phyloP scores from a whole-genome alignment of 2,797 vertebrate genomes.

The Sus cebifrons region DNA sequence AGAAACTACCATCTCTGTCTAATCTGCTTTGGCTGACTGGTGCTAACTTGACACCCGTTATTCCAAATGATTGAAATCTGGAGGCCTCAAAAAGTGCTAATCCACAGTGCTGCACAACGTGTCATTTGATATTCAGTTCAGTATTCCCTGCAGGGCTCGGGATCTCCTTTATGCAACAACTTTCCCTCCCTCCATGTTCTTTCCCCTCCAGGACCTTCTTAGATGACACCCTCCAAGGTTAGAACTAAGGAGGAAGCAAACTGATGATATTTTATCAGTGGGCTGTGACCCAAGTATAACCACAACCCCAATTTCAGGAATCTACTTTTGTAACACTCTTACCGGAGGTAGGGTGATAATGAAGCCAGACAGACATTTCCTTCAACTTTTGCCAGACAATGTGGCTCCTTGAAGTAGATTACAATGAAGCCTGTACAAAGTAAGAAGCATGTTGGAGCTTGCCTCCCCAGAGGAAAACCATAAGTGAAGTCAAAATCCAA shows the following conservation, averaged over 20 bases:
- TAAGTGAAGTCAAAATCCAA: constrained; percentile 79
- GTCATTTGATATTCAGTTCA: constrained; percentile 66
- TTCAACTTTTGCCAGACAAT: constrained; percentile 80
- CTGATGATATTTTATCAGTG: constrained; percentile 73
- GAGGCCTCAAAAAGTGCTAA: not conserved
- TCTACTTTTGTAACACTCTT: constrained; percentile 69
- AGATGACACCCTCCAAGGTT: constrained; percentile 64
- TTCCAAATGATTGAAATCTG: constrained; percentile 1
- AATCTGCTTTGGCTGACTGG: constrained; percentile 56
- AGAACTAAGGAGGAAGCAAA: constrained; percentile 72
- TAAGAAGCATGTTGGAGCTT: constrained; percentile 74
- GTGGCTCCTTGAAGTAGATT: constrained; percentile 86
- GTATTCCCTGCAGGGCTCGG: constrained; percentile 35
- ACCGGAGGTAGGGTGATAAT: constrained; percentile 76
- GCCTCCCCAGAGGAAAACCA: constrained; percentile 56
- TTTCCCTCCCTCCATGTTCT: constrained; percentile 36
- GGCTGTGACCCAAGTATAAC: constrained; percentile 78
- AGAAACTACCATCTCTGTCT: constrained; percentile 35
- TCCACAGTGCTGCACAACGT: not conserved
- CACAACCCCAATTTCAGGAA: constrained; percentile 74
- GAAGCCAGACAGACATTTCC: constrained; percentile 81
- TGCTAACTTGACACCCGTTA: constrained; percentile 78
- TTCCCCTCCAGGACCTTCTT: constrained; percentile 57
- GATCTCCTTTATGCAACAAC: constrained; percentile 34
- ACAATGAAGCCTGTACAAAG: constrained; percentile 75